phyloP scores from a whole-genome alignment of 2,113 vertebrate species.

The Cyanistes caeruleus region DNA sequence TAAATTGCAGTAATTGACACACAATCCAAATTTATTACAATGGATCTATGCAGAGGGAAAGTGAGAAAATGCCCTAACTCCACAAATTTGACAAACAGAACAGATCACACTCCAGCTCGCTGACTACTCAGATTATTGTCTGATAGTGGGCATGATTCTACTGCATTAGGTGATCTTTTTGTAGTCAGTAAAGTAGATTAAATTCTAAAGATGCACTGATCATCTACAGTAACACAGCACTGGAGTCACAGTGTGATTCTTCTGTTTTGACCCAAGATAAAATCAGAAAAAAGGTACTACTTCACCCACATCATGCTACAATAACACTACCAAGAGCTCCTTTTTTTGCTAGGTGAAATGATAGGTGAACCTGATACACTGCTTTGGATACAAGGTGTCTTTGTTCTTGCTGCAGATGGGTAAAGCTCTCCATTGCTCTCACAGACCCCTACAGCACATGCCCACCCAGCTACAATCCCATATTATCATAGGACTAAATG shows the following conservation, averaged over 20 bases:
- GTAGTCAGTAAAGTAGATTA: background rate
- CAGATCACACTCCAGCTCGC: background rate
- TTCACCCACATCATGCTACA: fast-evolving
- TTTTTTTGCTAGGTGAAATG: background rate
- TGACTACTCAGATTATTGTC: constrained; percentile 45
- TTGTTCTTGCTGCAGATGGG: background rate
- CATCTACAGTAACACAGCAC: background rate
- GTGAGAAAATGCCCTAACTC: constrained; percentile 50
- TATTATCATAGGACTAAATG: background rate
- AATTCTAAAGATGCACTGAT: background rate
- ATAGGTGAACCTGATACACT: background rate
- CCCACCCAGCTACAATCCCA: fast-evolving
- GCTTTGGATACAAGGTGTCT: background rate
- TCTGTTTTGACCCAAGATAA: background rate
- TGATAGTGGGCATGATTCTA: constrained; percentile 14
- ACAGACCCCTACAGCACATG: background rate
- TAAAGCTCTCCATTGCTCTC: background rate
- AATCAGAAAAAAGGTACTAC: background rate
- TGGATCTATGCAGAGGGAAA: constrained; percentile 46
- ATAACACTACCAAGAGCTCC: background rate
- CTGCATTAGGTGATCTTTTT: background rate
- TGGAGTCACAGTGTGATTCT: background rate
- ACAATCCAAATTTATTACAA: constrained; percentile 76
- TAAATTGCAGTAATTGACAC: constrained; percentile 76
- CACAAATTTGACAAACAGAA: constrained; percentile 59